Conservation (phyloP, 2,888 invertebrate species). For the Cephalotes varians region DNA sequence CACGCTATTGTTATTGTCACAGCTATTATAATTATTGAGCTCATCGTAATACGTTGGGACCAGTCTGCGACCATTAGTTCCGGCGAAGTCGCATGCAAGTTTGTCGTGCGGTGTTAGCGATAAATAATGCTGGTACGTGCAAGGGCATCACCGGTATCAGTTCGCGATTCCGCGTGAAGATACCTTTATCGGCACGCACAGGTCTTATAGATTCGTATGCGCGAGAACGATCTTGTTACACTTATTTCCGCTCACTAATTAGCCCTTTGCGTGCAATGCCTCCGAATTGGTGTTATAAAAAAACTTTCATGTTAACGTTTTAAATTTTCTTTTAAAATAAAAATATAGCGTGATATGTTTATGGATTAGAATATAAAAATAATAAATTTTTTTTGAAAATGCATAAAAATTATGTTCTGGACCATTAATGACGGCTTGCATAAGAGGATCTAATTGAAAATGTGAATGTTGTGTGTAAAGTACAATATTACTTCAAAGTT, state of each 20-base stretch:
- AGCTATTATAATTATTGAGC: conserved; percentile 82
- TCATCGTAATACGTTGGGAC: conserved; percentile 76
- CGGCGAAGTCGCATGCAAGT: conserved; percentile 69
- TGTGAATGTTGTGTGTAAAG: not conserved
- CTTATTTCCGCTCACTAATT: not conserved
- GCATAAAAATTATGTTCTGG: not conserved
- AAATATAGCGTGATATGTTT: not conserved
- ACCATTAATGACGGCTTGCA: not conserved
- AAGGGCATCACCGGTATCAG: conserved; percentile 12
- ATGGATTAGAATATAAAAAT: not conserved
- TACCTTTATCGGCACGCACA: conserved; percentile 13
- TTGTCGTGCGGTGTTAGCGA: conserved; percentile 68
- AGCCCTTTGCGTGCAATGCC: not conserved
- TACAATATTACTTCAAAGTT: not conserved
- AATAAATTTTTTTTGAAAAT: not conserved
- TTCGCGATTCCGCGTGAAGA: conserved; percentile 33
- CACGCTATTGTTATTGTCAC: conserved; percentile 81
- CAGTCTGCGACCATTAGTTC: conserved; percentile 74
- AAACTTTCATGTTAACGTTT: not conserved
- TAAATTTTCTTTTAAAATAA: not conserved
- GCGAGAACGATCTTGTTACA: not conserved
- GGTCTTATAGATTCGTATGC: not conserved
- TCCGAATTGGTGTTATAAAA: not conserved
- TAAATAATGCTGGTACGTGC: conserved; percentile 66
- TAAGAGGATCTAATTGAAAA: not conserved